A percentile compares a stretch with the other conserved stretches of the same genome.
Evolutionary conservation across 2,113 vertebrate species (phyloP).

Genomic region (Cavia porcellus): DNA sequence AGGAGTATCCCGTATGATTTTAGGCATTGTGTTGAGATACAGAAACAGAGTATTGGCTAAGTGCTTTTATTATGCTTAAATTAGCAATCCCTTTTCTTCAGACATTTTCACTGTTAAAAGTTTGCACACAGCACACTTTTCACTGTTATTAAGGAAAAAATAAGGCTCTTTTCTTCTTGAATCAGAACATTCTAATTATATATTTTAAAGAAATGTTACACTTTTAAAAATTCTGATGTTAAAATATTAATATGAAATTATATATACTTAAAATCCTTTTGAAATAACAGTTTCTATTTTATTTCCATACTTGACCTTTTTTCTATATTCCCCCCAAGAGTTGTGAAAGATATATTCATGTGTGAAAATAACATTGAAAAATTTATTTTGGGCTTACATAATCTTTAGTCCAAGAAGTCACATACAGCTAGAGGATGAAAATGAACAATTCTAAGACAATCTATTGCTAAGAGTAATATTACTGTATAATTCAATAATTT

Average conservation of each 20-base stretch:
- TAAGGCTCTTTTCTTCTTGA: slow-evolving; percentile 30
- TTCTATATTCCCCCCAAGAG: slow-evolving; percentile 41
- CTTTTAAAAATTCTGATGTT: slow-evolving; percentile 28
- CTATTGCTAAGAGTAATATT: neutral
- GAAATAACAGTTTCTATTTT: slow-evolving; percentile 34
- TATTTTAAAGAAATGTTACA: slow-evolving; percentile 25
- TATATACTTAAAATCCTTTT: slow-evolving; percentile 20
- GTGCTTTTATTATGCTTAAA: neutral
- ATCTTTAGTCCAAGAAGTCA: slow-evolving; percentile 43
- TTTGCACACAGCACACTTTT: slow-evolving; percentile 12
- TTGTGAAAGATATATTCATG: neutral
- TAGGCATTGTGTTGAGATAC: neutral
- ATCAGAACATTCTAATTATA: neutral
- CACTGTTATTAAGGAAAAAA: slow-evolving; percentile 56
- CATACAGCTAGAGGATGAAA: neutral
- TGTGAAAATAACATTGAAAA: slow-evolving; percentile 20
- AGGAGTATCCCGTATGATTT: neutral
- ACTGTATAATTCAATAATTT: neutral
- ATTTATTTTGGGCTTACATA: slow-evolving; percentile 37
- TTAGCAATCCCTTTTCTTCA: neutral
- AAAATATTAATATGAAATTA: slow-evolving; percentile 40
- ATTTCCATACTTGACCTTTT: neutral
- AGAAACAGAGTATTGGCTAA: slow-evolving; percentile 16
- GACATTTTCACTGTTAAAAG: slow-evolving; percentile 9
- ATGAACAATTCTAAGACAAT: neutral